Evolutionary conservation across 2,113 vertebrate genomes (phyloP), one percentile per base, ranked within the genome.

Genomic region (Coptodon rendalli): DNA sequence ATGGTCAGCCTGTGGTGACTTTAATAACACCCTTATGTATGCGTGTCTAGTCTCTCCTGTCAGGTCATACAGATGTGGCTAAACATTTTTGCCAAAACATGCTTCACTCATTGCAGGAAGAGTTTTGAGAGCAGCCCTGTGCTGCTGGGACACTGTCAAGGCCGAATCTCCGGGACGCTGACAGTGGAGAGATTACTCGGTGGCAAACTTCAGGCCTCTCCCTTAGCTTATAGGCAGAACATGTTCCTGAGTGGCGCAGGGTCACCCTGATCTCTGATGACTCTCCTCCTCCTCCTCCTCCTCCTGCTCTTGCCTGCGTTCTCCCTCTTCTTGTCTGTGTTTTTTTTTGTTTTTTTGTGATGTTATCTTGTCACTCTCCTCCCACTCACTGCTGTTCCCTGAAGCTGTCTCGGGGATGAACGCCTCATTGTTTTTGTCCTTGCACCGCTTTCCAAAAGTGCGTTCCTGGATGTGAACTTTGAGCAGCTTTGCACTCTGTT

Each of bases 401-500:
- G 89, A 96, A 96, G 95, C 94, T 91, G 94, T 95, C 91, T 94
- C 80, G 7, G 91, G 93, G 95, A 95, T 95, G 94, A 96, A 94
- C 88, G 92, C 93, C 93, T 95, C 95, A 95, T 95, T 96, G 93
- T 94, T 95, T 94, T 95, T 91, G 94, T 96, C 95, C 95, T 95
- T 94, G 94, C 79, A 10, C 87, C 63, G 82, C 81, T 93, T 90
- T 94, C 90, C 90, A 89, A 83, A 94, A 89, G 83, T 86, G 59
- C 7, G 13, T 89, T 88, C 84, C 85, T 92, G 90, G 57, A 90
- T 84, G 84, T 88, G 92, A 89, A 90, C 90, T 88, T 91, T 78
- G 87, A 91, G 87, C 84, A 53, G 89, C 85, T 88, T 92, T 71
- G 27, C 85, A 91, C 92, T 92, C 79, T 52, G 40, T 83, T 83